Conservation (phyloP, 1,140 invertebrate species). For the Oryzaephilus surinamensis region DNA sequence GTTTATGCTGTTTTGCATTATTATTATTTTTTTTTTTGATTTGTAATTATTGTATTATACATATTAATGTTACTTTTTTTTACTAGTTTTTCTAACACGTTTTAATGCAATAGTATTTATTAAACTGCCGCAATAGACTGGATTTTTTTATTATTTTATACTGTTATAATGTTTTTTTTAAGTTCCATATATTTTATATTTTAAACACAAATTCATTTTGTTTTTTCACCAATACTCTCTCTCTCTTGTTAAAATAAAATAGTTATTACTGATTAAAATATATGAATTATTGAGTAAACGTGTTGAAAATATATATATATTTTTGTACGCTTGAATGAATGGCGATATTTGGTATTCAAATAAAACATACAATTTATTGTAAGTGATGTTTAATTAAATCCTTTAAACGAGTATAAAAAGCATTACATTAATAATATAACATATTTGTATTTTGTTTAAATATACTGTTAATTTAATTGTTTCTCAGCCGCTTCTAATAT, state of each 20-base stretch:
- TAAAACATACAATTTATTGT: no score
- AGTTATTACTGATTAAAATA: constrained; percentile 25
- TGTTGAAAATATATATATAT: constrained; percentile 34
- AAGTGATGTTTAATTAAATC: no score
- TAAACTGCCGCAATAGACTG: background rate
- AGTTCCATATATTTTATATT: constrained; percentile 6
- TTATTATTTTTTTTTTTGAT: background rate
- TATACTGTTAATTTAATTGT: no score
- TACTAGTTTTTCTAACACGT: no score
- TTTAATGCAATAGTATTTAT: background rate
- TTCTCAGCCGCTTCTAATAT: constrained; percentile 57
- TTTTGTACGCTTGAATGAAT: constrained; percentile 36
- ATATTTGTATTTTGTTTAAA: no score
- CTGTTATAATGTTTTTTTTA: constrained; percentile 1
- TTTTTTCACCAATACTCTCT: no score
- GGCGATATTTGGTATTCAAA: no score
- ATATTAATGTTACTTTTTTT: background rate
- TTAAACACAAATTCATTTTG: constrained; percentile 12
- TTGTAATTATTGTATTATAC: background rate
- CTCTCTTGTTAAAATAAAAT: constrained; percentile 13
- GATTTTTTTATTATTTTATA: constrained; percentile 2
- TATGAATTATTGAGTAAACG: constrained; percentile 23
- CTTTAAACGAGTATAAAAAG: no score
- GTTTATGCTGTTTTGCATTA: background rate
- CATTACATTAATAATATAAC: no score